Conservation (phyloP, 2,113 vertebrate genomes). For the Psilopsiagon aurifrons region DNA sequence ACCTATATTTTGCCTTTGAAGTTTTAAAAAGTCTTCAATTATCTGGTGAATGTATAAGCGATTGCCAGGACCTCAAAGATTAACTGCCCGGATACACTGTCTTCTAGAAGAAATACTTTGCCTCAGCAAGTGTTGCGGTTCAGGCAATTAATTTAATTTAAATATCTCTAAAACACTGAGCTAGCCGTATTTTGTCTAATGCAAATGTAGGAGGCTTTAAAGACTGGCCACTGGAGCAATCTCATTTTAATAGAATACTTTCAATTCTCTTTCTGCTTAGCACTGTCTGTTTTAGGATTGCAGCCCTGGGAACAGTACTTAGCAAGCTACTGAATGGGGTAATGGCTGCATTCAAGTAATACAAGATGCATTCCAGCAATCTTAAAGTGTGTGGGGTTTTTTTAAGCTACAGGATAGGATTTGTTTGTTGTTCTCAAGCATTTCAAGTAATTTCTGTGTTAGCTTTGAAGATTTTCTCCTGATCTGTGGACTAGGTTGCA, state of each 20-base stretch:
- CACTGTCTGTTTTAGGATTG: background rate
- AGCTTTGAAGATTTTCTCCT: background rate
- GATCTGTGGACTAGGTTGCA: background rate
- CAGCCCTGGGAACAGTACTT: slow-evolving; percentile 1
- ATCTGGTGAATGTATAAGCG: background rate
- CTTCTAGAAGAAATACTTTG: background rate
- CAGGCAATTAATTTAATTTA: background rate
- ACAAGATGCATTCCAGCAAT: background rate
- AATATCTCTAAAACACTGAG: background rate
- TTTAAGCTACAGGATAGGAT: background rate
- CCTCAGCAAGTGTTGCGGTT: background rate
- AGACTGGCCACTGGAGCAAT: slow-evolving; percentile 9
- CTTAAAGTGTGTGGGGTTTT: background rate
- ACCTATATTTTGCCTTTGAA: background rate
- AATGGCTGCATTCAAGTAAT: background rate
- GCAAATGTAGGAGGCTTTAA: slow-evolving; percentile 3
- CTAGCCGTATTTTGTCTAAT: background rate
- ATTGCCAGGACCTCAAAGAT: background rate
- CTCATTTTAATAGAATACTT: slow-evolving; percentile 13
- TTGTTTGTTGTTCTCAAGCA: background rate
- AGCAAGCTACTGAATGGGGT: background rate
- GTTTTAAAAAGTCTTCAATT: background rate
- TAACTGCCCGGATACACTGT: background rate
- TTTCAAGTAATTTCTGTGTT: background rate
- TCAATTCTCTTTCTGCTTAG: slow-evolving; percentile 1